These are phyloP conservation scores for Corythornis leucogaster DNA, from an alignment of 2,797 vertebrate genomes.

Conservation along the genomic window DNA sequence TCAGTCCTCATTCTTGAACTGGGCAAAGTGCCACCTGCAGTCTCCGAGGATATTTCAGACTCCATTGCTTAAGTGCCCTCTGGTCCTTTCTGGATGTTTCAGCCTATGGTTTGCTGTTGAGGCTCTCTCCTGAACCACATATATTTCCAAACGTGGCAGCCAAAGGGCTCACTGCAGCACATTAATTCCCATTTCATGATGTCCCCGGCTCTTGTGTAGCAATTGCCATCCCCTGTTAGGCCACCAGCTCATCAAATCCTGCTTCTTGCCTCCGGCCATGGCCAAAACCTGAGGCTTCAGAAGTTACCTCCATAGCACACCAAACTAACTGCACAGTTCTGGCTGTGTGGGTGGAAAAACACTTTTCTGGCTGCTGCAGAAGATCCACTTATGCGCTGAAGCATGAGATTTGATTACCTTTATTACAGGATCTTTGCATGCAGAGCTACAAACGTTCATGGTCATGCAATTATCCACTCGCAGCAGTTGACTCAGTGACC, in stretches of 20 bases:
- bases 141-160: not conserved
- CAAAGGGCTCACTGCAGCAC: not conserved
- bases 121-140: not conserved
- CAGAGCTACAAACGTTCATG: slow-evolving; percentile 35
- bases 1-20: not conserved
- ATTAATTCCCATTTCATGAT: not conserved
- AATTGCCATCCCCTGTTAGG: slow-evolving; percentile 50
- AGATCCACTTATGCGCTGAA: slow-evolving; percentile 33
- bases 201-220: not conserved
- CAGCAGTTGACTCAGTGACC: slow-evolving; percentile 46
- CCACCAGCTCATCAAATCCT: slow-evolving; percentile 32
- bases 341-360: not conserved
- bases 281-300: slow-evolving; percentile 1
- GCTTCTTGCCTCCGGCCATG: not conserved
- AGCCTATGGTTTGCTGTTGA: not conserved
- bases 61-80: not conserved
- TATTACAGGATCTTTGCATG: slow-evolving; percentile 45
- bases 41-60: not conserved
- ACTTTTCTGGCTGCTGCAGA: not conserved
- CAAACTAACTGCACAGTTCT: not conserved
- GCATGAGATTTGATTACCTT: slow-evolving; percentile 67
- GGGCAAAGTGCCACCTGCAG: not conserved
- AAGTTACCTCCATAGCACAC: not conserved
- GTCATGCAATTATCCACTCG: slow-evolving; percentile 45
- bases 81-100: not conserved